Conservation (phyloP, 2,113 vertebrate genomes). For the Semnornis frantzii region DNA sequence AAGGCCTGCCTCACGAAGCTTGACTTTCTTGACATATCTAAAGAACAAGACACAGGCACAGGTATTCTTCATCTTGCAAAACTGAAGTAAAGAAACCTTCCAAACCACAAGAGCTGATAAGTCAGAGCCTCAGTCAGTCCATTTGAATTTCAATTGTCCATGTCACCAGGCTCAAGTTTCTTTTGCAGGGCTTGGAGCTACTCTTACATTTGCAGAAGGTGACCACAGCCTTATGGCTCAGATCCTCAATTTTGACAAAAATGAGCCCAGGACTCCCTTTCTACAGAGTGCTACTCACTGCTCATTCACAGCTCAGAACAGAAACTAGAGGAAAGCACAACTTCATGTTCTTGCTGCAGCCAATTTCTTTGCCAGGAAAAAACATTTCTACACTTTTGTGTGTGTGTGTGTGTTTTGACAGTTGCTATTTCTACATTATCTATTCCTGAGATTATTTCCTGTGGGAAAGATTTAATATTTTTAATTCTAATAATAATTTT, state of each 20-base stretch:
- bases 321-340: neutral
- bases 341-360: neutral
- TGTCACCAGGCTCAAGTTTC: neutral
- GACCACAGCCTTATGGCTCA: neutral
- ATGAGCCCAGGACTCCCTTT: neutral
- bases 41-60: neutral
- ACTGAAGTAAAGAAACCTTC: neutral
- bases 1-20: neutral
- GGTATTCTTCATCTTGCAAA: neutral
- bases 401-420: neutral
- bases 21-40: neutral
- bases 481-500: constrained; percentile 48
- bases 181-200: neutral
- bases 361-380: constrained; percentile 44
- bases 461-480: constrained; percentile 46
- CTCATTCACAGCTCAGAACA: neutral
- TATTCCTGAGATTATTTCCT: constrained; percentile 50
- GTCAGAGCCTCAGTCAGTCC: fast-evolving
- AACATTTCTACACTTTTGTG: constrained; percentile 12
- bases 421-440: constrained; percentile 57
- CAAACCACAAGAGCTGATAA: neutral
- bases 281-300: neutral
- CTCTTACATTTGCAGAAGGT: neutral
- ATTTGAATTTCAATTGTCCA: neutral
- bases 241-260: neutral